Base-by-base conservation (phyloP, 2,888 invertebrate genomes). In the Miltochrista miniata region DNA sequence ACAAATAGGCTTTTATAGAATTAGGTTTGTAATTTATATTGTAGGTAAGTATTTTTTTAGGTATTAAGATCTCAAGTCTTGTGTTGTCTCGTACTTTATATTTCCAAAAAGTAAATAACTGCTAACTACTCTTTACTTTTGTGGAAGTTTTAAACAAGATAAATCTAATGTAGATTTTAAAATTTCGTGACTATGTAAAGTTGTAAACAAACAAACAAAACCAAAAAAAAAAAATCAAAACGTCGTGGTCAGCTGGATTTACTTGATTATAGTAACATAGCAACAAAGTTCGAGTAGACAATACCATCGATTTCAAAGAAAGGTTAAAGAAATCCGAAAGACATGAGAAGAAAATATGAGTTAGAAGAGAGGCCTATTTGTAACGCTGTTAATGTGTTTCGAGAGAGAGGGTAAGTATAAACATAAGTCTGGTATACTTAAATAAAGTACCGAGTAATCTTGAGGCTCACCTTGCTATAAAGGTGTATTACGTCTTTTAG, bases 301-400 rank as follows among this genome's bases (percentile, higher is more conserved):
- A 12, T 30, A 30, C n/a, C 10, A 12, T n/a, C 7, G 4, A 30
- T 47, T 38, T 12, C 7, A 34, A 35, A 46, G 7, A n/a, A 35
- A 46, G 7, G 9, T 36, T 13, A 35, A 37, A 11, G 12, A 15
- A 11, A 29, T 50, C 10, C 53, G 15, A 44, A 50, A 50, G 70
- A 59, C 33, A 81, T 82, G 75, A 73, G 59, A 61, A 70, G 70
- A 54, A 74, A 75, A 72, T 74, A 68, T 55, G 75, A 70, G 49
- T 69, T 64, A 2, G 75, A 77, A 55, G 89, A 90, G 62, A 83
- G 60, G 66, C 74, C 87, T 44, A 76, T 90, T 60, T 89, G 76
- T 72, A 90, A 90, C 61, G 90, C 71, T 18, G 88, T 90, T 13
- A 67, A 80, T 10, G 83, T 87, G 18, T 90, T 88, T 54, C 74